These are phyloP conservation scores for Equus przewalskii DNA, from an alignment of 2,113 vertebrate species.

Conservation along the genomic window DNA sequence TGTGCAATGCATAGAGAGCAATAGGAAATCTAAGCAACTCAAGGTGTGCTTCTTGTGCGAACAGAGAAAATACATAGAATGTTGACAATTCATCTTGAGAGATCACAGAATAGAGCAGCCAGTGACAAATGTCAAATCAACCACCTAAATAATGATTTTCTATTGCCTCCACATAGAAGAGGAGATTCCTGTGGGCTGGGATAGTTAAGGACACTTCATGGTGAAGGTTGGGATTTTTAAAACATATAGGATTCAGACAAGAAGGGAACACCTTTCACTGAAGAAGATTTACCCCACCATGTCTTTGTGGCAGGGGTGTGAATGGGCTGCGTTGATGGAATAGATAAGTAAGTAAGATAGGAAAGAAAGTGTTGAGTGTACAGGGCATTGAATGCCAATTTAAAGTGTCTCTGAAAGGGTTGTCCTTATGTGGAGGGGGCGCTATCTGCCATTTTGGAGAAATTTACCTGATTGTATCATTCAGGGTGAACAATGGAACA, in stretches of 20 bases:
- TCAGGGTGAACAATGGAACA: neutral
- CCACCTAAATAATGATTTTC: neutral
- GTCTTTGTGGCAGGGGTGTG: neutral
- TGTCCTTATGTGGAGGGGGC: neutral
- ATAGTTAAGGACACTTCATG: neutral
- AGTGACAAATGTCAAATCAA: neutral
- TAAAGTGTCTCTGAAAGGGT: neutral
- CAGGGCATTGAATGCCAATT: neutral
- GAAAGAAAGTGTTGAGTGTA: neutral
- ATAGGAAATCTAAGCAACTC: neutral
- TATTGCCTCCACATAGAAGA: neutral
- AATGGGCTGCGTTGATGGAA: neutral
- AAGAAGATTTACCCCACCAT: neutral
- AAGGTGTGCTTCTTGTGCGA: neutral
- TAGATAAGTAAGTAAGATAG: neutral
- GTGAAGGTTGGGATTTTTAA: neutral
- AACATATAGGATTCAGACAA: neutral
- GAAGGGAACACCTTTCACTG: neutral
- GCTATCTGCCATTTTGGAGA: neutral
- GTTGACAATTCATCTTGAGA: neutral
- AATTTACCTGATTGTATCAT: neutral
- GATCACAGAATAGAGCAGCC: neutral
- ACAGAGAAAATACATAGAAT: too few relatives aligned
- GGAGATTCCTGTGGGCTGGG: neutral
- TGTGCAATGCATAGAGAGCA: neutral